Evolutionary conservation across 2,888 invertebrate species (phyloP).

Genomic region (Sepiola atlantica): DNA sequence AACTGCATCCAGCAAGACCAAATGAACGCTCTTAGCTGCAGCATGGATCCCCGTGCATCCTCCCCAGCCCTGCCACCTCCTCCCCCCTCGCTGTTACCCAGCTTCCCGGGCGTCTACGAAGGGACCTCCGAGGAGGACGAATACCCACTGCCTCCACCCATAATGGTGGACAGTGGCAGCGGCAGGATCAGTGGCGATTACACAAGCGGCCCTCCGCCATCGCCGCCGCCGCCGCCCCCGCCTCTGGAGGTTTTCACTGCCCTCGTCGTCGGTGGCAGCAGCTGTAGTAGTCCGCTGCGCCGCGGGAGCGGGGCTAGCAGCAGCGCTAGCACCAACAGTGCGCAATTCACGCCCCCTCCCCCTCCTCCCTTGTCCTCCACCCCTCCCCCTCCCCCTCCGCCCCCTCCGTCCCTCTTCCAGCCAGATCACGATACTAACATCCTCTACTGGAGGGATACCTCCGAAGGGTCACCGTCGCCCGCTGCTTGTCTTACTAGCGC

Average conservation of each 20-base stretch:
- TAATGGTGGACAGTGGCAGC: conserved; percentile 49
- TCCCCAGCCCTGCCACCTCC: conserved; percentile 45
- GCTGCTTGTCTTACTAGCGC: conserved; percentile 41
- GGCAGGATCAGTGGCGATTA: not conserved
- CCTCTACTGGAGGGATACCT: conserved; percentile 34
- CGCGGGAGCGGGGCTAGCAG: not conserved
- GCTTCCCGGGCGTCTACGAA: conserved; percentile 37
- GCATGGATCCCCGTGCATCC: conserved; percentile 39
- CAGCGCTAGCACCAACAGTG: conserved; percentile 34
- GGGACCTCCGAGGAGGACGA: conserved; percentile 49
- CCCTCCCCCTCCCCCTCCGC: conserved; percentile 48
- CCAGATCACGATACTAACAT: not conserved
- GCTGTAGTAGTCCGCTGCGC: not conserved
- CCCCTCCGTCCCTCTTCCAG: conserved; percentile 35
- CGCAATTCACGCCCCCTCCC: conserved; percentile 48
- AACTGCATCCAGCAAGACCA: conserved; percentile 47
- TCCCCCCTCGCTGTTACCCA: conserved; percentile 24
- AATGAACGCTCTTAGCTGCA: conserved; percentile 44
- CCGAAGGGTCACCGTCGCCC: conserved; percentile 38
- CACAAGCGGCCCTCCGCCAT: conserved; percentile 32
- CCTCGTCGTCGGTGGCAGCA: conserved; percentile 2
- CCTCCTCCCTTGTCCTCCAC: conserved; percentile 48
- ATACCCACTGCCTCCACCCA: conserved; percentile 56
- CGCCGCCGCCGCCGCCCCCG: conserved; percentile 53
- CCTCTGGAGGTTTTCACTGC: not conserved